Percentiles rank a stretch among this genome's conserved stretches.
phyloP scores from a whole-genome alignment of 2,797 vertebrate genomes.

The Helicolenus hilgendorfi region DNA sequence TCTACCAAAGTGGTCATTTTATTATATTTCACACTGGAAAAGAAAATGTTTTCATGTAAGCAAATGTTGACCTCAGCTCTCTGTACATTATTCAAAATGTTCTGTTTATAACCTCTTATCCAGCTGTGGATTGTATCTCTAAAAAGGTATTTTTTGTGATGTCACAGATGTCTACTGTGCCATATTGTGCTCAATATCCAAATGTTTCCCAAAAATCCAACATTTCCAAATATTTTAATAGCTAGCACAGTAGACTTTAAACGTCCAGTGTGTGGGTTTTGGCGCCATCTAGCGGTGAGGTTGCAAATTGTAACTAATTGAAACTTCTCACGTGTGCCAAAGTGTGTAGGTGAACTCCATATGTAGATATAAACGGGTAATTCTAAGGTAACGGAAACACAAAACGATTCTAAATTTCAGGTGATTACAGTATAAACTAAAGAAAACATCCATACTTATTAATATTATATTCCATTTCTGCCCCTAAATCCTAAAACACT shows the following conservation, averaged over 20 bases:
- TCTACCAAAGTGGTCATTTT: neutral
- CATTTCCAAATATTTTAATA: neutral
- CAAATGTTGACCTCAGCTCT: neutral
- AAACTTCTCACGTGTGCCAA: no score
- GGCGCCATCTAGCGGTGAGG: rapidly evolving
- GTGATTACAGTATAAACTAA: no score
- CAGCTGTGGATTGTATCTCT: neutral
- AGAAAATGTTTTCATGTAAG: neutral
- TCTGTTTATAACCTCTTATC: neutral
- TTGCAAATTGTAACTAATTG: no score
- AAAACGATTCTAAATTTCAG: no score
- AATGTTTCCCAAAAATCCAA: neutral
- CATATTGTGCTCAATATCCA: neutral
- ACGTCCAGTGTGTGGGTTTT: no score
- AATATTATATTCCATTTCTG: no score
- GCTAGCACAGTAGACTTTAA: no score
- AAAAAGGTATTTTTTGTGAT: neutral
- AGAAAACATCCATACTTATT: no score
- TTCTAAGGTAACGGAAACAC: no score
- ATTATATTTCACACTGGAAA: neutral
- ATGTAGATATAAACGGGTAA: no score
- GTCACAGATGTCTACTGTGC: neutral
- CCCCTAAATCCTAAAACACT: no score
- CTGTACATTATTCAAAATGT: neutral
- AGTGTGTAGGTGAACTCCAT: no score